A percentile compares a stretch with the other conserved stretches of the same genome.
Conservation (phyloP, 2,113 vertebrate species). For the Rhineura floridana region DNA sequence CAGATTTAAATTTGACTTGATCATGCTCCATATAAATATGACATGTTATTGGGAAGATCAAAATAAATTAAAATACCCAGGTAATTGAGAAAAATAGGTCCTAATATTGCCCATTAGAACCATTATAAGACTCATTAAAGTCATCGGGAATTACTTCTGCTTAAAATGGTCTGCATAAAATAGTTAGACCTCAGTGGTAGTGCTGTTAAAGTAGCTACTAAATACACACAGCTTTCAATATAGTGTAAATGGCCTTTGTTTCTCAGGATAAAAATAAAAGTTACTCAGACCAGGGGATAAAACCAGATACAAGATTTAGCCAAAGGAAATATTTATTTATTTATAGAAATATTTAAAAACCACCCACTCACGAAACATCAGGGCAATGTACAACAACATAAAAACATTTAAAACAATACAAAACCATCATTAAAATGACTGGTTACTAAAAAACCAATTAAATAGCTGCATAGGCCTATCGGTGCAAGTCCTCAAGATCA, state of each 20-base stretch:
- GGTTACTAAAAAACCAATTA: no score
- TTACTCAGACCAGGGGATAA: background rate
- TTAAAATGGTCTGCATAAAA: no score
- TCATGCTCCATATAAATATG: background rate
- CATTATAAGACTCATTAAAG: background rate
- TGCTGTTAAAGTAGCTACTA: background rate
- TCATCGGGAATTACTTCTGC: background rate
- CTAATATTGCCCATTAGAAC: background rate
- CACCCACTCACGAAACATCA: no score
- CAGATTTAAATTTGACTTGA: background rate
- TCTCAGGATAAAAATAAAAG: background rate
- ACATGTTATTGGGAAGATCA: background rate
- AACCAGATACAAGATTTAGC: background rate
- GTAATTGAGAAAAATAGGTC: background rate
- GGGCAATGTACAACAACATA: no score
- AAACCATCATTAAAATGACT: no score
- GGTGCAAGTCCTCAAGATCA: no score
- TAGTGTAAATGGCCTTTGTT: background rate
- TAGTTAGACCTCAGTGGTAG: background rate
- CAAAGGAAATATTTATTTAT: no score
- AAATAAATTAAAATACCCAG: background rate
- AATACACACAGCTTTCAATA: background rate
- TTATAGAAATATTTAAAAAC: no score
- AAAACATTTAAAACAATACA: no score
- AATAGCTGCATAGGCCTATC: no score